These are phyloP conservation scores for Xyrauchen texanus DNA, from an alignment of 2,113 vertebrate genomes.

Conservation along the genomic window DNA sequence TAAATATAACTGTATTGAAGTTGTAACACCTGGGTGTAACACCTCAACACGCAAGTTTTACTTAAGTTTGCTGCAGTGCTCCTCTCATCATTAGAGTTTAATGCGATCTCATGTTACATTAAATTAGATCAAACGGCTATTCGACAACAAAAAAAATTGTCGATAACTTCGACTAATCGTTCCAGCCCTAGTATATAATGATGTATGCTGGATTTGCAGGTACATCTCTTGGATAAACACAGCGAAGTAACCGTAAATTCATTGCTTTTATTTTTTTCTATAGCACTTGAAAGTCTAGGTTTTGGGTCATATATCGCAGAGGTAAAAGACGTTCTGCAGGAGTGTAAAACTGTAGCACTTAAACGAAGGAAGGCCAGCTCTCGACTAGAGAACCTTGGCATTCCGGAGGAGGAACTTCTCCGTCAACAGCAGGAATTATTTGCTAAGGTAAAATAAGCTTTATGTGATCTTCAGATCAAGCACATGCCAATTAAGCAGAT, in stretches of 20 bases:
- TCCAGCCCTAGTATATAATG: too few relatives aligned
- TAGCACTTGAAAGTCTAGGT: constrained; percentile 96
- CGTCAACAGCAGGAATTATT: constrained; percentile 97
- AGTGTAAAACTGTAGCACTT: constrained; percentile 98
- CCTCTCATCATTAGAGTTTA: too few relatives aligned
- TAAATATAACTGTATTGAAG: too few relatives aligned
- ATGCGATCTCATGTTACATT: too few relatives aligned
- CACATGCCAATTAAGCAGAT: too few relatives aligned
- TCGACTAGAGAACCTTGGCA: constrained; percentile 95
- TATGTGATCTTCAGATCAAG: not conserved
- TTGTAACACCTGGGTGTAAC: too few relatives aligned
- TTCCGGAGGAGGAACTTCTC: constrained; percentile 96
- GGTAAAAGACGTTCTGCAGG: constrained; percentile 98
- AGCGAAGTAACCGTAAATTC: not conserved
- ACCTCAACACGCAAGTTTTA: too few relatives aligned
- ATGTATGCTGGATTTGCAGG: not conserved
- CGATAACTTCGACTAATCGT: too few relatives aligned
- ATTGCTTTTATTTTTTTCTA: constrained; percentile 41
- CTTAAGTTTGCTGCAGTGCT: too few relatives aligned
- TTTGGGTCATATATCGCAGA: constrained; percentile 97
- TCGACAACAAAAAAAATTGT: too few relatives aligned
- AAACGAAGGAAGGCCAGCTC: constrained; percentile 98
- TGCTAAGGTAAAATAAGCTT: constrained; percentile 85
- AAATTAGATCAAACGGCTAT: too few relatives aligned
- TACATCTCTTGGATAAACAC: too few relatives aligned